Base-by-base conservation (phyloP, 2,113 vertebrate species). In the Notiomystis cincta region DNA sequence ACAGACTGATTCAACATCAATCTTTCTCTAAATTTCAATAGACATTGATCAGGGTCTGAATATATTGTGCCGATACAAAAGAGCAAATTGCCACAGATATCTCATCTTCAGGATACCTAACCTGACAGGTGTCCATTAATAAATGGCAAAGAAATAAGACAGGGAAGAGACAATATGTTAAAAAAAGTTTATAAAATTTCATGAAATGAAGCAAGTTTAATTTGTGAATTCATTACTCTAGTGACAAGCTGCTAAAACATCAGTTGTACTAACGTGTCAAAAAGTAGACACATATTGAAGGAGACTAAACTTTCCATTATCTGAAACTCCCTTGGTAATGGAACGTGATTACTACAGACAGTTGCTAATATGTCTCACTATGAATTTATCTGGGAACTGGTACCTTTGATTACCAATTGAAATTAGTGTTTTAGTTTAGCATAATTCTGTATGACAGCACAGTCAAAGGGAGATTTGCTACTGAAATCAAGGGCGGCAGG, bases 301-400 rank as follows among this genome's bases (percentile, higher is more conserved):
- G 78, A 96, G 95, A 97, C 92, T 96, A 95, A 93, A 95, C 80
- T 97, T 97, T 84, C 92, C 65, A 96, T 98, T 98, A 97, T 88
- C 78, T 88, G 61, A 73, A 94, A 94, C 61, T 96, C 94, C 87
- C 72, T 38, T 73, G 82, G 60, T 94, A 96, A 93, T 79, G 80
- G 88, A 93, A 96, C 7, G 5, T 97, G 90, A 97, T 97, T 93
- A 83, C 83, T 92, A 94, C 96, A 95, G 95, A 89, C 90, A 91
- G 80, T 91, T 97, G 89, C 40, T 97, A 97, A 96, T 96, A 95
- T 22, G 65, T 56, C 54, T 89, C 88, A 94, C 51, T 89, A 82
- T 47, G 61, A 96, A 81, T 72, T 93, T 96, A 57, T 95, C 76
- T 85, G 50, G 61, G 66, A 97, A 88, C 37, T 92, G 91, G 93